A percentile compares a stretch with the other conserved stretches of the same genome.
phyloP scores from a whole-genome alignment of 2,113 vertebrate genomes.

The Salvelinus alpinus region DNA sequence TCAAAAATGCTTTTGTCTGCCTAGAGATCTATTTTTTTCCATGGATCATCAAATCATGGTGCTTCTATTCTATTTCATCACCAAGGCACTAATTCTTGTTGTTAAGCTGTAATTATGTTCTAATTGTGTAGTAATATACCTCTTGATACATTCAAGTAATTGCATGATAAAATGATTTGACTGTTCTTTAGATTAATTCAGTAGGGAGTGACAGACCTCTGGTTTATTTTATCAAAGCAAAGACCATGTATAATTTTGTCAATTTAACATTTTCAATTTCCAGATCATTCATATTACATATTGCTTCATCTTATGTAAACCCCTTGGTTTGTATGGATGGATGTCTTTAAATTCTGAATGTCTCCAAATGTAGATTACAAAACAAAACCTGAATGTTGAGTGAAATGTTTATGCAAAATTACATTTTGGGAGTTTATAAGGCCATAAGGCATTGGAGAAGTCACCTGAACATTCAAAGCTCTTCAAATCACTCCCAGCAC shows the following conservation, averaged over 20 bases:
- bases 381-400: constrained; percentile 18
- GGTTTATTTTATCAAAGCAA: neutral
- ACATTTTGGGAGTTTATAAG: no score
- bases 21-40: neutral
- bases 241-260: neutral
- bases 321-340: neutral
- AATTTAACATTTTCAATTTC: neutral
- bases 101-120: constrained; percentile 29
- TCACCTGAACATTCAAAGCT: neutral
- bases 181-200: constrained; percentile 22
- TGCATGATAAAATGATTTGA: constrained; percentile 40
- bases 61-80: constrained; percentile 20
- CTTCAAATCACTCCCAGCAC: no score
- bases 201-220: neutral
- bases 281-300: neutral
- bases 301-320: constrained; percentile 1
- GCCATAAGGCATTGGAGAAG: neutral
- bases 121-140: constrained; percentile 35
- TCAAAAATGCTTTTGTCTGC: neutral
- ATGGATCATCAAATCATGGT: neutral
- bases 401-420: neutral
- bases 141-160: constrained; percentile 17
- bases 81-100: constrained; percentile 13
- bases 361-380: neutral
- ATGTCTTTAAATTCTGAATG: neutral